A percentile compares a stretch with the other conserved stretches of the same genome.
Conservation (phyloP, 2,888 invertebrate species). For the Thereva nobilitata region DNA sequence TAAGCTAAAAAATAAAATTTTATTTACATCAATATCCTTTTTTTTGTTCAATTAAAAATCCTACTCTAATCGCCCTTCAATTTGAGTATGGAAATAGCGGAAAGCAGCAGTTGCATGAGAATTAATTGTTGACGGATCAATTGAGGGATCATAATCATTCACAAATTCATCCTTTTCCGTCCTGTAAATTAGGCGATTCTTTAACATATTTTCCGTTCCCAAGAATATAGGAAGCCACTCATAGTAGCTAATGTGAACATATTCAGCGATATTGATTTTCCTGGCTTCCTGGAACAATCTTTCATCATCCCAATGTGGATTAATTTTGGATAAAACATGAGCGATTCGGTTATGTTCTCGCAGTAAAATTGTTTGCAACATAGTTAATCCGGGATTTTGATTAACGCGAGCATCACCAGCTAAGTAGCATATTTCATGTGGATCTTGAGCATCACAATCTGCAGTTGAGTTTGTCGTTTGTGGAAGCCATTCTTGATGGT, state of each 20-base stretch:
- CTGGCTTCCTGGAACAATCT: constrained; percentile 60
- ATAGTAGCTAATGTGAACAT: constrained; percentile 61
- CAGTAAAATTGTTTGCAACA: constrained; percentile 59
- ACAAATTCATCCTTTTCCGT: constrained; percentile 50
- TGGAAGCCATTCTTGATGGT: constrained; percentile 74
- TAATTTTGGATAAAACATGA: constrained; percentile 55
- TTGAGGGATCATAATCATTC: constrained; percentile 61
- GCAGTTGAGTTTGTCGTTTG: constrained; percentile 68
- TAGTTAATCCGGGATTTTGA: constrained; percentile 59
- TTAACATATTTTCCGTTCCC: constrained; percentile 57
- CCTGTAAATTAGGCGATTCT: constrained; percentile 56
- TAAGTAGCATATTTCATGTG: constrained; percentile 74
- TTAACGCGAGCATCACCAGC: constrained; percentile 65
- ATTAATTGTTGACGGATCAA: constrained; percentile 65
- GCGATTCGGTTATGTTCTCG: constrained; percentile 62
- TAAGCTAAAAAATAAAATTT: constrained; percentile 51
- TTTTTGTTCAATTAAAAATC: constrained; percentile 42
- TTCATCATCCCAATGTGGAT: constrained; percentile 62
- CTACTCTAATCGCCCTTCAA: constrained; percentile 61
- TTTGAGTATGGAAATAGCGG: constrained; percentile 67
- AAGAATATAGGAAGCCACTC: constrained; percentile 62
- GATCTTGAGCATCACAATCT: constrained; percentile 68
- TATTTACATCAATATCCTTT: neutral
- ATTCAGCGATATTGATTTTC: constrained; percentile 60
- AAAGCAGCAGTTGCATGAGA: constrained; percentile 69